Evolutionary conservation across 2,113 vertebrate genomes (phyloP).

Genomic region (Lichenostomus cassidix): DNA sequence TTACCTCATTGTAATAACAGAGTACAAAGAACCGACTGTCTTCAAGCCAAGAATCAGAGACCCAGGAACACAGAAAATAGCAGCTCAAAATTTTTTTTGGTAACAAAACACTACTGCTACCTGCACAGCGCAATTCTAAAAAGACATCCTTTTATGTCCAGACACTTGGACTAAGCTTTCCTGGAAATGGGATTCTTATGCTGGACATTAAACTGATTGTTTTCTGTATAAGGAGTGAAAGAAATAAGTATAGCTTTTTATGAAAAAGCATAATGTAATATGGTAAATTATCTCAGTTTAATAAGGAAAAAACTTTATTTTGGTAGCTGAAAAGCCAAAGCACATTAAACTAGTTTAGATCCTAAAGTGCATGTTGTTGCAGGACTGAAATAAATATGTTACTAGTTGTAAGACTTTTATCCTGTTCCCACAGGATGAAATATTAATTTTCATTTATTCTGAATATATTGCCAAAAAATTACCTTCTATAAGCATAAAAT

Average conservation of each 20-base stretch:
- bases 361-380: neutral
- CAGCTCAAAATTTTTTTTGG: constrained; percentile 52
- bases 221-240: neutral
- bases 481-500: neutral
- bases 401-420: neutral
- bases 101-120: constrained; percentile 60
- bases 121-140: constrained; percentile 47
- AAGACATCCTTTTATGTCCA: constrained; percentile 5
- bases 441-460: neutral
- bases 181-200: neutral
- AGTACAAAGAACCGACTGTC: constrained; percentile 83
- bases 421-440: neutral
- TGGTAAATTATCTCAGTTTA: neutral
- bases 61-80: constrained; percentile 72
- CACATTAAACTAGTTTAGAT: neutral
- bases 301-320: neutral
- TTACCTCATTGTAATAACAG: constrained; percentile 76
- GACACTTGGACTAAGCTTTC: constrained; percentile 7
- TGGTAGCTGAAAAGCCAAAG: neutral
- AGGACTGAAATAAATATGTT: neutral
- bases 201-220: neutral
- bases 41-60: constrained; percentile 75
- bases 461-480: neutral
- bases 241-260: neutral
- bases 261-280: neutral